Evolutionary conservation across 1,140 invertebrate genomes (phyloP), one percentile per base, ranked within the genome.

Genomic region (Panagrolaimus sp.): DNA sequence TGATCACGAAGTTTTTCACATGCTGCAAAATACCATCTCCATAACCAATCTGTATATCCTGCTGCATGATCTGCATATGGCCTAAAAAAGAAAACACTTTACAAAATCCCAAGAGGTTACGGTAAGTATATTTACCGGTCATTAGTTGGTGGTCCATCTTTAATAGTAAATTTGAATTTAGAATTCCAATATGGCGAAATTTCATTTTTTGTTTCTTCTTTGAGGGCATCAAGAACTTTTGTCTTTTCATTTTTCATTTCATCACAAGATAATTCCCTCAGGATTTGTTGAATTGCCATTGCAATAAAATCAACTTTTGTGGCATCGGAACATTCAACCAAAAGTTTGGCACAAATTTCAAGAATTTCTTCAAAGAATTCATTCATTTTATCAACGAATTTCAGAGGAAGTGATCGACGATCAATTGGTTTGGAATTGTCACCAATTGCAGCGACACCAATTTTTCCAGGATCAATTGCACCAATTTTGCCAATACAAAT

Each of bases 251-350:
- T 21, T 10, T 12, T 17, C 52, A 21, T 21, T 21, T 28, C 10
- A 10, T 21, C 14, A n/a, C n/a, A n/a, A n/a, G n/a, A n/a, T 4
- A 24, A 58, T 8, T 58, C 52, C 17, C 17, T 58, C 17, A 58
- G 8, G 3, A 58, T n/a, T 21, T 21, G 21, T 58, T 58, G 52
- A 58, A 58, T 21, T 12, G 52, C 15, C 21, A 58, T 26, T 26
- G 52, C 15, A 17, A 58, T 58, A 8, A 58, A 58, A 58, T 58
- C 52, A 21, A 58, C 52, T 12, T 58, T 58, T 21, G 21, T 9
- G 17, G 52, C 52, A 17, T 58, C 52, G 15, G 52, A 21, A 28
- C 28, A 58, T 26, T 58, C 52, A n/a, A 21, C 21, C 4, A 58
- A 28, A 10, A 21, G 17, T 12, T 28, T 21, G 1, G 14, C 52